Evolutionary conservation across 2,113 vertebrate species (phyloP).

Genomic region (Apaloderma vittatum): DNA sequence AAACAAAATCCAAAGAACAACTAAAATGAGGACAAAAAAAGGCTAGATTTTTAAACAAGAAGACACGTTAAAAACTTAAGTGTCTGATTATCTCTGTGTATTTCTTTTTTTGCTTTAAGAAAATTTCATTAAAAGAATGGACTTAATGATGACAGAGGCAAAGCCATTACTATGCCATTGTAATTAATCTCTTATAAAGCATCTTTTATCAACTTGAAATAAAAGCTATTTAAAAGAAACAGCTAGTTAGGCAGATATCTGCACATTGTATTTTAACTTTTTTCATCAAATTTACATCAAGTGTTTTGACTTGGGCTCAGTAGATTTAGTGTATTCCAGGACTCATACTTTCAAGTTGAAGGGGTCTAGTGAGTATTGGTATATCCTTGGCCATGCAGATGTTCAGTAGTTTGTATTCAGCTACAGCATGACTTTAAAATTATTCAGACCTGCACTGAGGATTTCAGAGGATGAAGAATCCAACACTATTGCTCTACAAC

Average conservation of each 20-base stretch:
- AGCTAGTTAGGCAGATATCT: not conserved
- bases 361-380: rapidly evolving
- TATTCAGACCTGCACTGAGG: not conserved
- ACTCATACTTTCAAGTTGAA: not conserved
- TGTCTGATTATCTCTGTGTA: not conserved
- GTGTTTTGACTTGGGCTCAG: not conserved
- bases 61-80: not conserved
- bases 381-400: not conserved
- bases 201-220: not conserved
- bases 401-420: not conserved
- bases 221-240: not conserved
- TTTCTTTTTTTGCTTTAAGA: not conserved
- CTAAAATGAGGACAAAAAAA: not conserved
- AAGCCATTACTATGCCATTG: not conserved
- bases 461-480: not conserved
- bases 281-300: not conserved
- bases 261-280: not conserved
- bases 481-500: not conserved
- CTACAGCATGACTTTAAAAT: not conserved
- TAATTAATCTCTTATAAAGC: not conserved
- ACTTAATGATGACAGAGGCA: not conserved
- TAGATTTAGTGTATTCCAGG: not conserved
- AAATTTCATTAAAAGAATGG: not conserved
- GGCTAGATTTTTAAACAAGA: not conserved
- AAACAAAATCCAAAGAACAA: not conserved